Conservation (phyloP, 1,140 invertebrate genomes). For the Chionoecetes opilio region DNA sequence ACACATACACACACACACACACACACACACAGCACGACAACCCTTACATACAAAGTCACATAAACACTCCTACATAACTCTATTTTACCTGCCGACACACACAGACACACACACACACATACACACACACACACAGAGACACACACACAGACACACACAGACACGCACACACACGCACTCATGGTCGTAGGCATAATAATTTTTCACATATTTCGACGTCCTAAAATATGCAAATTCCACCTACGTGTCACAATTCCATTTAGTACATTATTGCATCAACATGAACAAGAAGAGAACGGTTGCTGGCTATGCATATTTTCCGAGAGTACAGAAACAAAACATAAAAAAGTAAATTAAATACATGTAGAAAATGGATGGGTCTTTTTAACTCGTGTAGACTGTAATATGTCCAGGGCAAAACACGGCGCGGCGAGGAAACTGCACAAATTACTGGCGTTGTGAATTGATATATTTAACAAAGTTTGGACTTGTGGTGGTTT, state of each 20-base stretch:
- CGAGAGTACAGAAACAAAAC: neutral
- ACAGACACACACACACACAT: neutral
- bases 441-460: neutral
- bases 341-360: neutral
- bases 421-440: neutral
- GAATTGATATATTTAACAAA: constrained; percentile 14
- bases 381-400: neutral
- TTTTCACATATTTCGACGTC: too few species aligned
- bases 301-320: neutral
- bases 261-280: constrained; percentile 1
- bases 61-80: neutral
- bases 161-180: neutral
- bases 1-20: neutral
- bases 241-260: neutral
- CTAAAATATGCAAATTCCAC: neutral
- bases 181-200: too few species aligned
- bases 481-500: neutral
- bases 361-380: neutral
- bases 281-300: neutral
- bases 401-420: neutral
- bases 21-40: neutral
- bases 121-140: constrained; percentile 8
- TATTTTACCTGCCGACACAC: neutral
- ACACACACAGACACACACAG: constrained; percentile 15
- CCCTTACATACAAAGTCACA: neutral